Evolutionary conservation across 1,140 invertebrate species (phyloP).

Genomic region (Penaeus chinensis): DNA sequence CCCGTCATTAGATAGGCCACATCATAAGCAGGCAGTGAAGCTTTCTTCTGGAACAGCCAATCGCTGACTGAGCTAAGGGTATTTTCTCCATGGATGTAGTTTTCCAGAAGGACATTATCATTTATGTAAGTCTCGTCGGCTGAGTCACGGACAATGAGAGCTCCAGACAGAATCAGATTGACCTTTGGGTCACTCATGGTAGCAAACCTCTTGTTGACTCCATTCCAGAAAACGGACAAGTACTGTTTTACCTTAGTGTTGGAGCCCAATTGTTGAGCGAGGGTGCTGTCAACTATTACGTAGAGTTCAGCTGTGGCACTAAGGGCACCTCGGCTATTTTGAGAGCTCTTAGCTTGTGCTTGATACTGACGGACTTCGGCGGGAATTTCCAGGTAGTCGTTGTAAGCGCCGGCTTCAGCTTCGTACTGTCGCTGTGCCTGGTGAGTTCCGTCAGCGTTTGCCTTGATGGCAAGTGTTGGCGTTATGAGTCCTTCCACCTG

Average conservation of each 20-base stretch:
- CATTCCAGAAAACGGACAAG: conserved; percentile 61
- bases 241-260: conserved; percentile 56
- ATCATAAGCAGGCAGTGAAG: conserved; percentile 45
- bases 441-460: conserved; percentile 26
- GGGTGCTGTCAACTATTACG: conserved; percentile 62
- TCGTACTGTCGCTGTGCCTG: conserved; percentile 12
- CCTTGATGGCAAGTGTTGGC: conserved; percentile 22
- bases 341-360: background rate
- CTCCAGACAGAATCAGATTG: conserved; percentile 56
- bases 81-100: conserved; percentile 48
- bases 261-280: conserved; percentile 45
- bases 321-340: background rate
- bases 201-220: conserved; percentile 62
- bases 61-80: conserved; percentile 44
- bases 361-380: background rate
- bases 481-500: conserved; percentile 33
- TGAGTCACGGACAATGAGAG: conserved; percentile 35
- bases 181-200: conserved; percentile 60
- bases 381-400: conserved; percentile 43
- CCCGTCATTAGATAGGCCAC: conserved; percentile 58
- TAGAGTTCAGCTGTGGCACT: conserved; percentile 57
- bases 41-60: conserved; percentile 57
- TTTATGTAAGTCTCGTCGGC: conserved; percentile 58
- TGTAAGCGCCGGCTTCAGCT: background rate
- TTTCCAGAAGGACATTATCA: conserved; percentile 35